phyloP scores from a whole-genome alignment of 2,888 invertebrate species.

The Neoaliturus tenellus region DNA sequence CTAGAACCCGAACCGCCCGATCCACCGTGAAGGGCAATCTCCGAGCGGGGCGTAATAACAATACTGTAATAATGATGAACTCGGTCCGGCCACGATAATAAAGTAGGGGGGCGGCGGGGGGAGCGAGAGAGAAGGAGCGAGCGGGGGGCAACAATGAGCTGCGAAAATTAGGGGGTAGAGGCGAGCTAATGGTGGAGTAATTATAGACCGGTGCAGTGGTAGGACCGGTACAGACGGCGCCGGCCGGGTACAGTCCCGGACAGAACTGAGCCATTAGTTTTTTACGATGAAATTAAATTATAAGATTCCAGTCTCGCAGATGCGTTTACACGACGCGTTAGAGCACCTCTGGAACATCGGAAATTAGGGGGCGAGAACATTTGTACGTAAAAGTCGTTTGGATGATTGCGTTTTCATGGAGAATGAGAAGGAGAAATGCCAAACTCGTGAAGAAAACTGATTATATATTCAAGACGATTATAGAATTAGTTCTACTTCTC shows the following conservation, averaged over 20 bases:
- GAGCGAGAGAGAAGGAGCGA: not conserved
- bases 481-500: too few species aligned
- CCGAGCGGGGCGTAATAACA: slow-evolving; percentile 34
- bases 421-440: not conserved
- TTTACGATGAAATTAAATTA: slow-evolving; percentile 48
- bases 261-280: slow-evolving; percentile 3
- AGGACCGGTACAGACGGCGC: slow-evolving; percentile 50
- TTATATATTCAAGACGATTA: too few species aligned
- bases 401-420: not conserved
- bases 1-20: not conserved
- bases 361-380: not conserved
- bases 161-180: slow-evolving; percentile 61
- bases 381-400: not conserved
- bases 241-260: slow-evolving; percentile 41
- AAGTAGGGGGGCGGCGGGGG: slow-evolving; percentile 47
- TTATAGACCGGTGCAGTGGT: slow-evolving; percentile 55
- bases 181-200: slow-evolving; percentile 60
- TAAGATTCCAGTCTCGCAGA: slow-evolving; percentile 13
- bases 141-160: slow-evolving; percentile 58
- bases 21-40: slow-evolving; percentile 6
- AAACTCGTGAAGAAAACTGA: not conserved
- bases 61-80: slow-evolving; percentile 57
- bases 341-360: not conserved
- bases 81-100: slow-evolving; percentile 57
- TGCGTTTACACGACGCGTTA: slow-evolving; percentile 26